These are phyloP conservation scores for Pantala flavescens DNA, from an alignment of 1,140 invertebrate genomes.

Conservation along the genomic window DNA sequence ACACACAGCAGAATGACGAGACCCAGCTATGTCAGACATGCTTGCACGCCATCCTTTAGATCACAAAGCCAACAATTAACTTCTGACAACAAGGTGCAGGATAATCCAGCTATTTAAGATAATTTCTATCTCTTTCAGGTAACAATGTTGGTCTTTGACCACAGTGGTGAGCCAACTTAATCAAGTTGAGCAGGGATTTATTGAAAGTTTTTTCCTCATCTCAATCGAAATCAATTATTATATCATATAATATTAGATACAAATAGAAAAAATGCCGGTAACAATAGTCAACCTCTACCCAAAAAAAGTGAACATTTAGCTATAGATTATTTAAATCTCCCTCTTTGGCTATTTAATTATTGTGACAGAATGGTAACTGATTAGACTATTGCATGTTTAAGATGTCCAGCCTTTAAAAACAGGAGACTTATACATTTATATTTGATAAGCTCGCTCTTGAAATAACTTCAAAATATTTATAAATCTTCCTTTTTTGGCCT, in stretches of 20 bases:
- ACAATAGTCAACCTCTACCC: conserved; percentile 8
- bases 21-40: not conserved
- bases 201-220: not conserved
- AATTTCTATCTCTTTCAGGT: conserved; percentile 3
- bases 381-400: conserved; percentile 7
- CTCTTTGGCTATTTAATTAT: conserved; percentile 7
- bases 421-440: conserved; percentile 10
- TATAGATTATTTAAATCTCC: conserved; percentile 6
- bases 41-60: not conserved
- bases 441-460: conserved; percentile 5
- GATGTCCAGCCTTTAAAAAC: conserved; percentile 7
- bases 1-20: conserved; percentile 4
- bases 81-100: conserved; percentile 1
- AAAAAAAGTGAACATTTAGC: conserved; percentile 7
- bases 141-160: conserved; percentile 9
- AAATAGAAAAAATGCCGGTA: conserved; percentile 9
- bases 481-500: conserved; percentile 2
- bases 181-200: not conserved
- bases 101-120: conserved; percentile 5
- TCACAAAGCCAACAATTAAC: conserved; percentile 9
- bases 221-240: not conserved
- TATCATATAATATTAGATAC: conserved; percentile 8
- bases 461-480: conserved; percentile 4
- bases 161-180: conserved; percentile 8
- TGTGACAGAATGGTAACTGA: conserved; percentile 9